Conservation (phyloP, 2,797 vertebrate genomes). For the Alca torda region DNA sequence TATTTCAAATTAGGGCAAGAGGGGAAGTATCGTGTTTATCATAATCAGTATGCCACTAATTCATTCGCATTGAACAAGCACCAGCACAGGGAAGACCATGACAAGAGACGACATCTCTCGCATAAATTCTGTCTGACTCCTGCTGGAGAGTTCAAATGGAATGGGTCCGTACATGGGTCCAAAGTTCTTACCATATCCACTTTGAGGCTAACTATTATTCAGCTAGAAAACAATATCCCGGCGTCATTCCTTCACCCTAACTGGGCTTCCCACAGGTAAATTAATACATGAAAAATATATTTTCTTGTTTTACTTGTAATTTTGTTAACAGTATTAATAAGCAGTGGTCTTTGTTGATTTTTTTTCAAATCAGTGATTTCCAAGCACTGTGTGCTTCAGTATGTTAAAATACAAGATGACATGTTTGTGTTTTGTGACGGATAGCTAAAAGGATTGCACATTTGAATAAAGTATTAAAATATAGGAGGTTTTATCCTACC, state of each 20-base stretch:
- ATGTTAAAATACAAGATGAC: neutral
- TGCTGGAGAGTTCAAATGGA: constrained; percentile 97
- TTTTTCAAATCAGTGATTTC: neutral
- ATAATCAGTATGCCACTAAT: constrained; percentile 97
- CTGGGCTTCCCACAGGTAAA: constrained; percentile 97
- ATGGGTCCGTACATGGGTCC: constrained; percentile 93
- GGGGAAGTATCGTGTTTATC: constrained; percentile 95
- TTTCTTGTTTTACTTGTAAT: neutral
- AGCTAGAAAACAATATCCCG: constrained; percentile 93
- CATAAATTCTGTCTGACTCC: constrained; percentile 98
- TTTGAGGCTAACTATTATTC: constrained; percentile 93
- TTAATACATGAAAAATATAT: neutral
- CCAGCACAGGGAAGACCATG: constrained; percentile 97
- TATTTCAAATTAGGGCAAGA: constrained; percentile 96
- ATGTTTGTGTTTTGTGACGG: neutral
- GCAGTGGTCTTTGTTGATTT: neutral
- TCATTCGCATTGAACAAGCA: constrained; percentile 96
- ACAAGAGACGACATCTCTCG: constrained; percentile 96
- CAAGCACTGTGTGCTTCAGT: neutral
- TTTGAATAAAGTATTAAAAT: neutral
- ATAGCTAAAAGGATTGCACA: neutral
- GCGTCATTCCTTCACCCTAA: constrained; percentile 97
- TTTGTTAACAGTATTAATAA: neutral
- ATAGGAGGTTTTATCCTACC: neutral
- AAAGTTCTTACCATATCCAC: constrained; percentile 92